Evolutionary conservation across 2,888 invertebrate species (phyloP).

Genomic region (Heliconius hortense): DNA sequence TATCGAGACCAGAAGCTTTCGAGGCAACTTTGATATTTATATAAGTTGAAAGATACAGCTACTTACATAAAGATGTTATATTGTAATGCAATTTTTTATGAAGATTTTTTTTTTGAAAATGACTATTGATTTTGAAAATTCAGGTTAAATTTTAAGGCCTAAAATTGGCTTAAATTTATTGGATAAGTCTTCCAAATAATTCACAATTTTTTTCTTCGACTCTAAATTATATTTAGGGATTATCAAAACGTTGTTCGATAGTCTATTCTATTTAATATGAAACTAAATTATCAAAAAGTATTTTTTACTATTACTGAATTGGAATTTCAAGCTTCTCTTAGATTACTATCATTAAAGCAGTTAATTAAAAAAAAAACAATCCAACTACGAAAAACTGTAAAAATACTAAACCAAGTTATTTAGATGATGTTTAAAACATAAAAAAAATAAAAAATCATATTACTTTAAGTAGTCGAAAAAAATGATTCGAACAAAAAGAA

Average conservation of each 20-base stretch:
- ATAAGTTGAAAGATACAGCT: background rate
- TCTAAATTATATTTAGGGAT: slow-evolving; percentile 3
- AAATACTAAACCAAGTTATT: background rate
- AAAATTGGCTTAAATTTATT: slow-evolving; percentile 33
- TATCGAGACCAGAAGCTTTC: slow-evolving; percentile 2
- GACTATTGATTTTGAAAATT: slow-evolving; percentile 4
- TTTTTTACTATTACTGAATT: background rate
- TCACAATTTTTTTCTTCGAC: background rate
- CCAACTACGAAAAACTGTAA: too few species aligned
- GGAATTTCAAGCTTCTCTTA: background rate
- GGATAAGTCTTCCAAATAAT: slow-evolving; percentile 37
- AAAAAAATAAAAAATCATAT: background rate
- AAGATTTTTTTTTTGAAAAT: slow-evolving; percentile 15
- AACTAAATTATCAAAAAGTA: background rate
- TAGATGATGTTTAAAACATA: background rate
- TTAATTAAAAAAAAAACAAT: too few species aligned
- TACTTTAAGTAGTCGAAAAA: background rate
- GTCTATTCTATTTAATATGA: background rate
- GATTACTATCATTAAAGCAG: too few species aligned
- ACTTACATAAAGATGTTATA: slow-evolving; percentile 4
- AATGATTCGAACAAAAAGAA: too few species aligned
- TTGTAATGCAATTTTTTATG: slow-evolving; percentile 14
- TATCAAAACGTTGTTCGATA: background rate
- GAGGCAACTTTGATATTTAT: background rate
- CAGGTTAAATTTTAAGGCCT: slow-evolving; percentile 31